Conservation (phyloP, 2,113 vertebrate species). For the Saguinus imperator region DNA sequence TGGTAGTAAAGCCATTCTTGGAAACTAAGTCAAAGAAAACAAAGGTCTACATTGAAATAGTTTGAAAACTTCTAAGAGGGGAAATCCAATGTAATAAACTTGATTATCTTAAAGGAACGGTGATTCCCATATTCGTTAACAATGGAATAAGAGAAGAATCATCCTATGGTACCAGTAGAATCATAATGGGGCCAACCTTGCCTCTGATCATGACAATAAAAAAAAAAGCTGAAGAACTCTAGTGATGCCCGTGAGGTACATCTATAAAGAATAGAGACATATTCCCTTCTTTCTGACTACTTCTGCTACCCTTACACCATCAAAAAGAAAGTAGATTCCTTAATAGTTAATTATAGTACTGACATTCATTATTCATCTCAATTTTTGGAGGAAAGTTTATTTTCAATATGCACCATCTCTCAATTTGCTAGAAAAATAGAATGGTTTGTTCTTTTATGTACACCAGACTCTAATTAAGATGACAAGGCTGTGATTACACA, state of each 20-base stretch:
- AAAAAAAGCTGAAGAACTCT: background rate
- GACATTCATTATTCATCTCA: background rate
- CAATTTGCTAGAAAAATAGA: background rate
- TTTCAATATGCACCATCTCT: background rate
- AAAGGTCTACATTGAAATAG: background rate
- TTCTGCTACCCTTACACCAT: background rate
- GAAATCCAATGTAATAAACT: background rate
- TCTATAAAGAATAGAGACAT: background rate
- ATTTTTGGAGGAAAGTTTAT: background rate
- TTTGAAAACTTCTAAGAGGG: rapidly evolving
- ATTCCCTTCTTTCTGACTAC: background rate
- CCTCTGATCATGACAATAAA: background rate
- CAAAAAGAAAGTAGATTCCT: background rate
- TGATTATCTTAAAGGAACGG: background rate
- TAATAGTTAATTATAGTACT: background rate
- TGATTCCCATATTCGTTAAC: background rate
- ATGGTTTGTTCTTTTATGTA: background rate
- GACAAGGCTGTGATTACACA: background rate
- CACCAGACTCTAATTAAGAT: background rate
- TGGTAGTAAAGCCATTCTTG: conserved; percentile 58
- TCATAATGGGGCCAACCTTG: background rate
- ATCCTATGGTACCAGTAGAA: background rate
- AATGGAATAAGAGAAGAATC: background rate
- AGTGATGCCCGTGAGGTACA: background rate
- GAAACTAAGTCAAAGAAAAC: conserved; percentile 20